Base-by-base conservation (phyloP, 2,797 vertebrate species). In the Acanthornis magna region DNA sequence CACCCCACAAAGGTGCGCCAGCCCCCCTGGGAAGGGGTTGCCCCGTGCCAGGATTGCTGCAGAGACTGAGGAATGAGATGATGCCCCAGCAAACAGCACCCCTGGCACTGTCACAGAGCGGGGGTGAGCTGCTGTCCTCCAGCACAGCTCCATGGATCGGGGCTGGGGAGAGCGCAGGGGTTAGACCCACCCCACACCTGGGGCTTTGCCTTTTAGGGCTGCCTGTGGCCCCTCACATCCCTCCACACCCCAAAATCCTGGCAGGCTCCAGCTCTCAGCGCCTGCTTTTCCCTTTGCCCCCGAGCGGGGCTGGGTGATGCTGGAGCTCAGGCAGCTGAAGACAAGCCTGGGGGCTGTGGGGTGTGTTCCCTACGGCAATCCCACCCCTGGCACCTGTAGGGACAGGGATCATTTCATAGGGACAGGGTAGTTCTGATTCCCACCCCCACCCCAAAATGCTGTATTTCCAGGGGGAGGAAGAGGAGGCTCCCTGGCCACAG, bases 31-130 rank as follows among this genome's bases (percentile, higher is more conserved):
- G 57, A 45, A 34, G 36, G 67, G 43, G 3, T 8, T 43, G 4
- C 30, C 10, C 27, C 0, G 0, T 53, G 62, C 30, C 10, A 13
- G 65, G 54, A 5, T 21, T 34, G 0, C 36, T 18, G 61, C 47
- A 22, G 57, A 15, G 62, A n/a, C 38, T 50, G 48, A 21, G 43
- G 23, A 10, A 11, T 4, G 4, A 7, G 21, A 0, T 7, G 65
- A 0, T 34, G 43, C 9, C 63, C 9, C 45, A 3, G 27, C 11
- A 23, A 48, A 20, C 13, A 7, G 34, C 3, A 0, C 9, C 32
- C 43, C 54, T 7, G 7, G 29, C 2, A 34, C 50, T 47, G 58
- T 13, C 73, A 12, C 40, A 13, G 40, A 14, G 40, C 40, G 12
- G 40, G 40, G 40, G 10, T 40, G 40, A 36, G 36, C 36, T 65